phyloP scores from a whole-genome alignment of 2,888 invertebrate species.

The Folsomia candida region DNA sequence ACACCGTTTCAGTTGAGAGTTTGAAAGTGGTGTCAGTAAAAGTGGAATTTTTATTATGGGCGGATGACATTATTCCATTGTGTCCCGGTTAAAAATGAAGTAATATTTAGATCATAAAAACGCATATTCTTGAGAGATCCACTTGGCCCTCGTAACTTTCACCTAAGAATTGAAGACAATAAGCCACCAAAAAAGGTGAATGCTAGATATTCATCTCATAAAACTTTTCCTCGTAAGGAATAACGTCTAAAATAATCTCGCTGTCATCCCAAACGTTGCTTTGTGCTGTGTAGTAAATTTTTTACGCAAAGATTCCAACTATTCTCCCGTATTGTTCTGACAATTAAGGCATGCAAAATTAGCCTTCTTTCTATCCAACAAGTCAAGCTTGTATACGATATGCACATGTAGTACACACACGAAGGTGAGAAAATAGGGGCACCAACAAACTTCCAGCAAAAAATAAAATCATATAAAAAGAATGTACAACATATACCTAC shows the following conservation, averaged over 20 bases:
- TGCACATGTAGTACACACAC: too few relatives aligned
- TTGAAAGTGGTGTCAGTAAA: slow-evolving; percentile 9
- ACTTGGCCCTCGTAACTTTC: slow-evolving; percentile 4
- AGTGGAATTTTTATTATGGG: slow-evolving; percentile 11
- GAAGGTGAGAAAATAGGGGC: too few relatives aligned
- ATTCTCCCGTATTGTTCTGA: not conserved
- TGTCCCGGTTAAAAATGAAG: slow-evolving; percentile 17
- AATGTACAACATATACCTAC: not conserved
- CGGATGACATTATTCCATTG: slow-evolving; percentile 10
- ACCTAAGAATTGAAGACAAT: not conserved
- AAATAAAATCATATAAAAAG: too few relatives aligned
- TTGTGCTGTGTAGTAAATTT: not conserved
- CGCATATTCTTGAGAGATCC: slow-evolving; percentile 9
- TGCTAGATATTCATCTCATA: slow-evolving; percentile 3
- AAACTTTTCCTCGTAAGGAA: slow-evolving; percentile 13
- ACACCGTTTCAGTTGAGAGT: not conserved
- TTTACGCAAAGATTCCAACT: not conserved
- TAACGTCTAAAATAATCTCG: slow-evolving; percentile 9
- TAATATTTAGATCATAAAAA: slow-evolving; percentile 18
- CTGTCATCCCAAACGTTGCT: not conserved
- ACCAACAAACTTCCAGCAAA: too few relatives aligned
- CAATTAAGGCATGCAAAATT: not conserved
- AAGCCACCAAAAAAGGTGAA: not conserved
- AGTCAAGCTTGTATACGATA: too few relatives aligned
- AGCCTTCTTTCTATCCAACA: too few relatives aligned